A percentile compares a stretch with the other conserved stretches of the same genome.
phyloP scores from a whole-genome alignment of 2,113 vertebrate species.

The Perca fluviatilis region DNA sequence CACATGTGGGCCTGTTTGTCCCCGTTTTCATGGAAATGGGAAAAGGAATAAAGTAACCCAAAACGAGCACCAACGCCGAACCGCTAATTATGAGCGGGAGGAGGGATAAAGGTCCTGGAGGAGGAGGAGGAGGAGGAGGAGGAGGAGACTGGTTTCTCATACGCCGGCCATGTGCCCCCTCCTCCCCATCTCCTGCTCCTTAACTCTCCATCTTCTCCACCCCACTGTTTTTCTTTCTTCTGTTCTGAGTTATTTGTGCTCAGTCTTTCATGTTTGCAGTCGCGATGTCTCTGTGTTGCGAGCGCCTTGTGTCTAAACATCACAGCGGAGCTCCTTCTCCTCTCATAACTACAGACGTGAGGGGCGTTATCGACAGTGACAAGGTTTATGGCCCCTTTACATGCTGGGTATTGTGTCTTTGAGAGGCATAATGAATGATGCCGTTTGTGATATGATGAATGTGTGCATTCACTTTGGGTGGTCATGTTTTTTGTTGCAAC shows the following conservation, averaged over 20 bases:
- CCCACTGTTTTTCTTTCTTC: slow-evolving; percentile 27
- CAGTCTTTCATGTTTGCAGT: slow-evolving; percentile 52
- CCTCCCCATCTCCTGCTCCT: slow-evolving; percentile 17
- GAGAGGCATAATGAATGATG: slow-evolving; percentile 34
- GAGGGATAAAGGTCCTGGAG: neutral
- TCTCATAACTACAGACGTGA: slow-evolving; percentile 8
- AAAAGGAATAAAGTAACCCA: slow-evolving; percentile 78
- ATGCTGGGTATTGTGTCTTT: slow-evolving; percentile 14
- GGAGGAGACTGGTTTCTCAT: slow-evolving; percentile 34
- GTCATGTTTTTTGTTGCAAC: slow-evolving; percentile 39
- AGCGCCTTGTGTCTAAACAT: slow-evolving; percentile 17
- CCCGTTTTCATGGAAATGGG: slow-evolving; percentile 68
- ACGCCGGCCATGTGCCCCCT: slow-evolving; percentile 51
- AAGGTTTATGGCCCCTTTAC: slow-evolving; percentile 38
- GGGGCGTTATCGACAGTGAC: neutral
- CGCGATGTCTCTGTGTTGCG: slow-evolving; percentile 6
- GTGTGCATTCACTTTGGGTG: slow-evolving; percentile 57
- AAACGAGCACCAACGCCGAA: slow-evolving; percentile 65
- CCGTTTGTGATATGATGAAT: slow-evolving; percentile 18
- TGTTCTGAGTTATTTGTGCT: slow-evolving; percentile 48
- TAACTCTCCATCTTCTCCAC: slow-evolving; percentile 32
- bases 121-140: neutral
- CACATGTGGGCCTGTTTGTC: slow-evolving; percentile 76
- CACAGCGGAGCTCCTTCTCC: neutral
- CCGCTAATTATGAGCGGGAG: slow-evolving; percentile 72